A percentile compares a stretch with the other conserved stretches of the same genome.
Evolutionary conservation across 2,113 vertebrate species (phyloP).

Genomic region (Stegastes partitus): DNA sequence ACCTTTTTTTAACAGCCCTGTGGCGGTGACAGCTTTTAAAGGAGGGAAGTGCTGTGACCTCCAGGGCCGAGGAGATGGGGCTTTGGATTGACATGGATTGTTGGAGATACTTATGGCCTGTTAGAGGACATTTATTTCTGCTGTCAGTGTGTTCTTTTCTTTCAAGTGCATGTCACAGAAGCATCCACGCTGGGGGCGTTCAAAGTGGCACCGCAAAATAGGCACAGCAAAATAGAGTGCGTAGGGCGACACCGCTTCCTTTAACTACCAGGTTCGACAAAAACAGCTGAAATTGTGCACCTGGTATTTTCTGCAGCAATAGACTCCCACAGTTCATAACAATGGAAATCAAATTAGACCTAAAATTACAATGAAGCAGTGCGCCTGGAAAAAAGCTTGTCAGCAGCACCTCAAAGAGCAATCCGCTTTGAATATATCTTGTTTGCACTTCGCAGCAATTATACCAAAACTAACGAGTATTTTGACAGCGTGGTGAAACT

Average conservation of each 20-base stretch:
- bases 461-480: conserved; percentile 47
- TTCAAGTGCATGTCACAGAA: conserved; percentile 55
- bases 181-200: conserved; percentile 35
- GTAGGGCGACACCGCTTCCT: conserved; percentile 23
- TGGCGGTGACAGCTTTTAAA: conserved; percentile 57
- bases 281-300: conserved; percentile 71
- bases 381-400: conserved; percentile 26
- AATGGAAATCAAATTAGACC: conserved; percentile 73
- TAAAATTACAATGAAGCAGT: conserved; percentile 64
- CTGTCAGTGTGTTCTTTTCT: conserved; percentile 35
- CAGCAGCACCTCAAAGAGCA: conserved; percentile 64
- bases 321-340: conserved; percentile 57
- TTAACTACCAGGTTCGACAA: conserved; percentile 57
- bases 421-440: conserved; percentile 62
- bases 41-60: conserved; percentile 63
- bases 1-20: conserved; percentile 49
- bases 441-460: conserved; percentile 70
- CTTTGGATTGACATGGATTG: conserved; percentile 65
- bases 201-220: conserved; percentile 49
- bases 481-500: conserved; percentile 59
- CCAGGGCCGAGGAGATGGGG: conserved; percentile 30
- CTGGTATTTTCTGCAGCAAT: conserved; percentile 60
- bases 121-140: conserved; percentile 65
- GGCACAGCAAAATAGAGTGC: conserved; percentile 27
- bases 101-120: conserved; percentile 63